Evolutionary conservation across 1,140 invertebrate genomes (phyloP), one percentile per base, ranked within the genome.

Genomic region (Chironomus striatipennis): DNA sequence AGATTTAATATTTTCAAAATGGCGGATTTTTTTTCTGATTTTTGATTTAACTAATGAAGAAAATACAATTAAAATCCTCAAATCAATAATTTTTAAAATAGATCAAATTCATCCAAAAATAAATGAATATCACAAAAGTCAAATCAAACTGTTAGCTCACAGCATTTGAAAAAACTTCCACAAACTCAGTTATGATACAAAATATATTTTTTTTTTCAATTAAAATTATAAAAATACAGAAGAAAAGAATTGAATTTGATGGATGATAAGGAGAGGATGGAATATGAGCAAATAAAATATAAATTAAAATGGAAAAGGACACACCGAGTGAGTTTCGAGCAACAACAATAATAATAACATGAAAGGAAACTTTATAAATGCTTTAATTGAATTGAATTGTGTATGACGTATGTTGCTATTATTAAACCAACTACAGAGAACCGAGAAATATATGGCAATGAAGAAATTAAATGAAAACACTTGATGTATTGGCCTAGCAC

Each of bases 401-500:
- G 47, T 15, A 57, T 57, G 47, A 57, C 47, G 47, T 57, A 57
- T 57, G 47, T 57, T 57, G 47, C n/a, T 57, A 57, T 57, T 57
- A n/a, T 57, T 57, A 15, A 12, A 15, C 12, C 15, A 57, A 12
- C n/a, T 57, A 15, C n/a, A 57, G 47, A 57, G 47, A 5, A n/a
- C 8, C 1, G 5, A 15, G 47, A 57, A 15, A 57, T 57, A 34
- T 34, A 57, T 57, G 47, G 47, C 47, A 57, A 57, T 70, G 65
- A 70, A 70, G 65, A 70, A 70, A 70, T 70, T 70, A 70, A 70
- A 70, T 70, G 65, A 70, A 70, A 70, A 70, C 65, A 70, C 65
- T 70, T 70, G 65, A 70, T 70, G 65, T 70, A 70, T 70, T 70
- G 20, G 17, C 65, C 65, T 18, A 70, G 65, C 17, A 57, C 47